Evolutionary conservation across 1,140 invertebrate genomes (phyloP).

Genomic region (Brachionus plicatilis): DNA sequence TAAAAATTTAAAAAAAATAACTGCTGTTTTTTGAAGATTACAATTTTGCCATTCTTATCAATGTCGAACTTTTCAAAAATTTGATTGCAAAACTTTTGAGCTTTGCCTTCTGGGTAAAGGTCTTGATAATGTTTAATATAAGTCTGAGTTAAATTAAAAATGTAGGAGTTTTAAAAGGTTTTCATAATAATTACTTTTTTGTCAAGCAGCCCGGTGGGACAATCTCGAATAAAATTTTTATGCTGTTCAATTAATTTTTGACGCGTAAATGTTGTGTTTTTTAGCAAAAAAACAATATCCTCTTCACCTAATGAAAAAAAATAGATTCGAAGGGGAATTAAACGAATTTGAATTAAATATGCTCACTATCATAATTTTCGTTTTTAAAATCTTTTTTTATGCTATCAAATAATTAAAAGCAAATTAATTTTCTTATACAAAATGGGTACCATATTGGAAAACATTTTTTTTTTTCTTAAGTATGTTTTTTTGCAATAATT

Average conservation of each 20-base stretch:
- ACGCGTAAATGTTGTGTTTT: not conserved
- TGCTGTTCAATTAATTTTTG: not conserved
- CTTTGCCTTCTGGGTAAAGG: constrained; percentile 12
- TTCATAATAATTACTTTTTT: not conserved
- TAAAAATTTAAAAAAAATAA: not conserved
- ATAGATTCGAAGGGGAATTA: not conserved
- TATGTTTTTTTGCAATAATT: too few species aligned
- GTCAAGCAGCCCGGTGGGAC: not conserved
- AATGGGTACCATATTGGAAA: too few species aligned
- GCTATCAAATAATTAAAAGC: too few species aligned
- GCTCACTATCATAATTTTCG: not conserved
- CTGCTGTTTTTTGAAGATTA: not conserved
- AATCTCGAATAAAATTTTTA: constrained; percentile 2
- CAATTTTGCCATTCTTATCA: constrained; percentile 37
- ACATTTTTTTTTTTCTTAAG: too few species aligned
- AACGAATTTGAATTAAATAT: not conserved
- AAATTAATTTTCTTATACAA: too few species aligned
- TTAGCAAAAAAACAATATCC: not conserved
- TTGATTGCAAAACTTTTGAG: not conserved
- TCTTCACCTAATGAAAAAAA: not conserved
- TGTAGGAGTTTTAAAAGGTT: not conserved
- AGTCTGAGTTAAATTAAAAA: not conserved
- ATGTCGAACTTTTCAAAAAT: constrained; percentile 36
- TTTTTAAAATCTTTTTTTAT: not conserved
- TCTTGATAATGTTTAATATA: constrained; percentile 9